Conservation (phyloP, 2,797 vertebrate genomes). For the Galaxias olidus region DNA sequence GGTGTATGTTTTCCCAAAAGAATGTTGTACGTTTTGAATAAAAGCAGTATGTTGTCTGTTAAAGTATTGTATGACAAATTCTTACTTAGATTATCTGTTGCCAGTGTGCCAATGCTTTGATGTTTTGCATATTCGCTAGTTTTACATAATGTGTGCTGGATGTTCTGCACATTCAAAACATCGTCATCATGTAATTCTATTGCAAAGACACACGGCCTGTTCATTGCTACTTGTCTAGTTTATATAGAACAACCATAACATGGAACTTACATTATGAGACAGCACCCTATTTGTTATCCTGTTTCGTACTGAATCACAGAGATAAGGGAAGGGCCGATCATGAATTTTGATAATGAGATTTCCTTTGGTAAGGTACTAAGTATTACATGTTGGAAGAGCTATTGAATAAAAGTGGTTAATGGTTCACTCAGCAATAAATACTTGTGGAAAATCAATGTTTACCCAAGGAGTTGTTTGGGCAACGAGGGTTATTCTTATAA, state of each 20-base stretch:
- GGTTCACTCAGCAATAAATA: conserved; percentile 15
- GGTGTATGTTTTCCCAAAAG: conserved; percentile 2
- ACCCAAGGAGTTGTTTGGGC: conserved; percentile 41
- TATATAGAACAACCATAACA: no score
- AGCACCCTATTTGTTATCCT: neutral
- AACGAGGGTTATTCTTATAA: conserved; percentile 19
- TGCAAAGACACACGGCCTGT: no score
- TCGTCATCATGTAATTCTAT: no score
- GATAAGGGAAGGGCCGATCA: neutral
- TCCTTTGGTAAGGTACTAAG: neutral
- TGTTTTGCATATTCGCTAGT: conserved; percentile 7
- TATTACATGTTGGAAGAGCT: neutral
- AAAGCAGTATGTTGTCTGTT: conserved; percentile 15
- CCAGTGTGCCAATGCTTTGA: neutral
- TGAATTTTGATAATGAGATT: conserved; percentile 23
- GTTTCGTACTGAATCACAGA: conserved; percentile 8
- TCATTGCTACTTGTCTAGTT: no score
- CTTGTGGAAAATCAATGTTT: conserved; percentile 26
- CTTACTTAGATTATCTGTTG: neutral
- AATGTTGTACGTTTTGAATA: conserved; percentile 15
- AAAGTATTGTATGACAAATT: neutral
- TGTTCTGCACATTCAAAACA: neutral
- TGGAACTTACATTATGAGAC: no score
- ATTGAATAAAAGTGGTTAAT: conserved; percentile 8
- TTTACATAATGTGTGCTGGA: conserved; percentile 8